Conservation (phyloP, 2,113 vertebrate species). For the Catharus minimus region DNA sequence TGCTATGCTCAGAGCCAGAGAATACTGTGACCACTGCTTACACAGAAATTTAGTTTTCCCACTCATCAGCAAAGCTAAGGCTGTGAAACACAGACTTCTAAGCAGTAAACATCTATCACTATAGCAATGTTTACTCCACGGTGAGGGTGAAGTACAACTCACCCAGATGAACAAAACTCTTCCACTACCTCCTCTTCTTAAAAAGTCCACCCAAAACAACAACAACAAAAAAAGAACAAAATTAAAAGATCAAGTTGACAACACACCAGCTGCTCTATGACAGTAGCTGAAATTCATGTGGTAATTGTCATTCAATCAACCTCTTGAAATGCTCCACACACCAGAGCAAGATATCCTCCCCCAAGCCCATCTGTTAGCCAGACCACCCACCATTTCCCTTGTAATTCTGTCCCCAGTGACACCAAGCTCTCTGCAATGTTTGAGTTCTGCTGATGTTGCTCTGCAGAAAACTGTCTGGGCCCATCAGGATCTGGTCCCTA, state of each 20-base stretch:
- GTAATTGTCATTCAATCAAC: constrained; percentile 40
- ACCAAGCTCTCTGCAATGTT: not conserved
- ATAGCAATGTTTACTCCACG: not conserved
- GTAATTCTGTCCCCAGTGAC: not conserved
- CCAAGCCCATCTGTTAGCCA: constrained; percentile 41
- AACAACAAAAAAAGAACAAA: not conserved
- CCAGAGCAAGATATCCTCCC: constrained; percentile 34
- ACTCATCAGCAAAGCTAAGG: not conserved
- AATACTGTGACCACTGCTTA: not conserved
- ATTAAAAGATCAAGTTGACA: constrained; percentile 18
- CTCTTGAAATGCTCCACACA: constrained; percentile 35
- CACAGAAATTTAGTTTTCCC: not conserved
- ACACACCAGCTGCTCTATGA: constrained; percentile 49
- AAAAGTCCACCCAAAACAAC: not conserved
- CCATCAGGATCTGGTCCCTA: not conserved
- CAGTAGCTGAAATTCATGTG: constrained; percentile 39
- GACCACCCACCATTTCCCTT: constrained; percentile 17
- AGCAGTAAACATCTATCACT: not conserved
- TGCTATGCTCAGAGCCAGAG: not conserved
- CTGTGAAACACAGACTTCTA: not conserved
- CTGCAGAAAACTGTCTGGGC: not conserved
- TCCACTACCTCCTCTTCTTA: not conserved
- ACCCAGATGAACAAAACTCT: not conserved
- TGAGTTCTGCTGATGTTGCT: not conserved
- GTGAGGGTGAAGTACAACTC: not conserved